These are phyloP conservation scores for Calephelis virginiensis DNA, from an alignment of 1,140 invertebrate genomes.

Conservation along the genomic window DNA sequence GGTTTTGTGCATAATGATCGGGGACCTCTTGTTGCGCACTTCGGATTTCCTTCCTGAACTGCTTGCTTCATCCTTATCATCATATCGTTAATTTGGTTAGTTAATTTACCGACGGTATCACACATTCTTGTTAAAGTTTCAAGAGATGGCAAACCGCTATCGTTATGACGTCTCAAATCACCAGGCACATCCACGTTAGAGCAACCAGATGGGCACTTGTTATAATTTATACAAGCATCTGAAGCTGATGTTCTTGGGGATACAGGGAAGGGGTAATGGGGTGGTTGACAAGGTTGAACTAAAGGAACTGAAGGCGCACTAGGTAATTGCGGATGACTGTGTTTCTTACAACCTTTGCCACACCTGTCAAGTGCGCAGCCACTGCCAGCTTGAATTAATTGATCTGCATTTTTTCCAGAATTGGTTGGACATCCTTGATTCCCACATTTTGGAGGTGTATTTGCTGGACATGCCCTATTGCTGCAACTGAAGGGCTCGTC, in stretches of 20 bases:
- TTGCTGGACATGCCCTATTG: background rate
- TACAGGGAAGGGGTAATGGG: conserved; percentile 1
- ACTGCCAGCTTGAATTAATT: background rate
- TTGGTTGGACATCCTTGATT: conserved; percentile 42
- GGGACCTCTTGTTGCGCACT: conserved; percentile 29
- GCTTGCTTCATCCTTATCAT: conserved; percentile 49
- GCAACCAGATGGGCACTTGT: conserved; percentile 32
- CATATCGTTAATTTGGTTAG: conserved; percentile 48
- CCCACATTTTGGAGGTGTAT: conserved; percentile 3
- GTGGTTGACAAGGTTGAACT: conserved; percentile 21
- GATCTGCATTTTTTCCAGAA: conserved; percentile 20
- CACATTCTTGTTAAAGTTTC: conserved; percentile 51
- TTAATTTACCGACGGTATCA: conserved; percentile 50
- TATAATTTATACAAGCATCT: conserved; percentile 18
- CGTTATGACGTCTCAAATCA: conserved; percentile 24
- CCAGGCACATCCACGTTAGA: conserved; percentile 31
- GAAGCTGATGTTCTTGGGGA: conserved; percentile 8
- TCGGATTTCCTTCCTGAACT: conserved; percentile 21
- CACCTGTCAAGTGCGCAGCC: conserved; percentile 40
- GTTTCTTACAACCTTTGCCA: conserved; percentile 42
- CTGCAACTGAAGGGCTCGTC: conserved; percentile 5
- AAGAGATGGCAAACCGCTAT: conserved; percentile 31
- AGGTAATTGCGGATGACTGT: conserved; percentile 34
- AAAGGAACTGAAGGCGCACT: conserved; percentile 9
- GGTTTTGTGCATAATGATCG: conserved; percentile 41